Conservation (phyloP, 2,113 vertebrate genomes). For the Herpetotheres cachinnans region DNA sequence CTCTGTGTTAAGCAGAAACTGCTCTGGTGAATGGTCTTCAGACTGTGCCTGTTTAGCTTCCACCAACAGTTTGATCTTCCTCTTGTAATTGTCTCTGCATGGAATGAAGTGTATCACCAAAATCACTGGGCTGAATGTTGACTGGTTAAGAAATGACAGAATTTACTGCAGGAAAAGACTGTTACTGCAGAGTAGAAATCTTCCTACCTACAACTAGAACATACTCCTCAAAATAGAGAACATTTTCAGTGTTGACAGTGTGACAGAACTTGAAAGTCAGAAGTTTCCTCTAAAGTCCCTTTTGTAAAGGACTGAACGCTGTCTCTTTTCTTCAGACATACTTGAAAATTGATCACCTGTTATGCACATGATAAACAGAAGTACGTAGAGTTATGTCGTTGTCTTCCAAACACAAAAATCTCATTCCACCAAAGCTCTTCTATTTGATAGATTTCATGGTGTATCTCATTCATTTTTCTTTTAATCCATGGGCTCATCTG, state of each 20-base stretch:
- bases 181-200: neutral
- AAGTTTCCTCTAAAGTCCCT: neutral
- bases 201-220: neutral
- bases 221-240: neutral
- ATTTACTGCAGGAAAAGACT: neutral
- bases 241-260: neutral
- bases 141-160: neutral
- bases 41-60: neutral
- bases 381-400: neutral
- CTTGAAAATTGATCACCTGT: neutral
- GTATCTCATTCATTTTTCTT: neutral
- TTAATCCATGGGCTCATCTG: neutral
- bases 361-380: too few relatives aligned
- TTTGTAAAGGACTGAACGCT: neutral
- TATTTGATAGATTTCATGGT: neutral
- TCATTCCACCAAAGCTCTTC: neutral
- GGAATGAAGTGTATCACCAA: neutral
- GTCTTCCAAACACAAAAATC: neutral
- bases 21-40: neutral
- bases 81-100: neutral
- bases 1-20: neutral
- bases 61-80: neutral
- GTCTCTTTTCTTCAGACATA: neutral
- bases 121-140: neutral
- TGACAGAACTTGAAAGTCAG: neutral